phyloP scores from a whole-genome alignment of 2,113 vertebrate genomes.

The Nibea albiflora region DNA sequence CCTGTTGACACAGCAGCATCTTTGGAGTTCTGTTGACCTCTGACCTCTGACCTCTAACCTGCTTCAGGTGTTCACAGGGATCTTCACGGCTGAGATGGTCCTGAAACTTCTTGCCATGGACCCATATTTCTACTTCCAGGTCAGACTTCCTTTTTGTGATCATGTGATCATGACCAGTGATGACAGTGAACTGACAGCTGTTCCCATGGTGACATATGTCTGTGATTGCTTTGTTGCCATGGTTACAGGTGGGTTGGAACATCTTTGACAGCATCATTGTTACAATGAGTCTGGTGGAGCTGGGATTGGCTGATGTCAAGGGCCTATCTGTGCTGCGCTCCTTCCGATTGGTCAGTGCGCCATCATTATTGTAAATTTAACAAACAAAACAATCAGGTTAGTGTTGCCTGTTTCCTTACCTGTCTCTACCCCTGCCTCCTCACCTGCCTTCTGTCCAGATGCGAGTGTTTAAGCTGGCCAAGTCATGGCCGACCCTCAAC shows the following conservation, averaged over 20 bases:
- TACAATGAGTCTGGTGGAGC: conserved; percentile 94
- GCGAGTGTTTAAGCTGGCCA: conserved; percentile 96
- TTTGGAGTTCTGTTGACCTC: neutral
- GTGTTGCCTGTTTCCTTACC: neutral
- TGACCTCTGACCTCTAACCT: neutral
- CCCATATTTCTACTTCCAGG: conserved; percentile 93
- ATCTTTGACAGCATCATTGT: conserved; percentile 97
- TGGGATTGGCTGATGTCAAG: conserved; percentile 91
- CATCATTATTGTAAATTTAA: neutral
- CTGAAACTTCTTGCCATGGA: conserved; percentile 95
- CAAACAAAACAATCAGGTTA: neutral
- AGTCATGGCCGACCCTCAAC: conserved; percentile 96
- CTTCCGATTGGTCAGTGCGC: conserved; percentile 90
- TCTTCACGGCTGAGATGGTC: conserved; percentile 96
- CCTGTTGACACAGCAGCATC: no score
- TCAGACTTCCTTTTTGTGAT: conserved; percentile 8
- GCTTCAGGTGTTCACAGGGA: conserved; percentile 93
- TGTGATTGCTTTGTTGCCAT: conserved; percentile 8
- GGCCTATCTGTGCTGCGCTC: conserved; percentile 96
- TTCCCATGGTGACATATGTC: neutral
- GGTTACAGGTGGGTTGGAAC: conserved; percentile 93
- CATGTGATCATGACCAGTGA: neutral
- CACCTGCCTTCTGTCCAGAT: conserved; percentile 79
- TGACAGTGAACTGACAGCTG: neutral
- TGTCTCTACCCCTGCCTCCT: neutral